Percentiles rank a stretch among this genome's conserved stretches.
These are phyloP conservation scores for Oceanodroma tethys DNA, from an alignment of 2,113 vertebrate species.

Conservation along the genomic window DNA sequence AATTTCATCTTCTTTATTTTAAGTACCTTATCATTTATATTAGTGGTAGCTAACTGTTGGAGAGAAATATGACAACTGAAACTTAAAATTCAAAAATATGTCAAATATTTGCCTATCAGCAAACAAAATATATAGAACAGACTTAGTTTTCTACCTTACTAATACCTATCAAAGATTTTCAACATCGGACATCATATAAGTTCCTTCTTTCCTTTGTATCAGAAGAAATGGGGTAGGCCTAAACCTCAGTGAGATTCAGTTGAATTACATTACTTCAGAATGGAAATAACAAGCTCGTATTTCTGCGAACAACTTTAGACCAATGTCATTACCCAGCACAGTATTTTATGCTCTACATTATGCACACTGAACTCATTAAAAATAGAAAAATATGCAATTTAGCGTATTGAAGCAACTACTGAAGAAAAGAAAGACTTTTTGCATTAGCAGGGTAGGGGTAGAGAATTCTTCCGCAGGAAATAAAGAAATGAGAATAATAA, in stretches of 20 bases:
- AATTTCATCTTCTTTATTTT: not conserved
- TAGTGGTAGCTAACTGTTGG: not conserved
- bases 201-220: not conserved
- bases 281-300: not conserved
- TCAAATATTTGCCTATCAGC: not conserved
- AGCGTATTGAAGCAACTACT: not conserved
- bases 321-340: not conserved
- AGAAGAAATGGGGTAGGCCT: not conserved
- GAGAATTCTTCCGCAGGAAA: not conserved
- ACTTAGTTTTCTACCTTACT: not conserved
- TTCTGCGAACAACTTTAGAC: not conserved
- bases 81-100: not conserved
- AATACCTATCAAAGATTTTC: not conserved
- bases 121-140: not conserved
- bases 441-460: not conserved
- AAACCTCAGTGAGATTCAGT: not conserved
- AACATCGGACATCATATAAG: not conserved
- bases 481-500: not conserved
- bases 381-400: not conserved
- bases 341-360: not conserved
- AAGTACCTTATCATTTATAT: not conserved
- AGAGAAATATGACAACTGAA: not conserved
- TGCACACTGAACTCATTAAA: not conserved
- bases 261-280: not conserved
- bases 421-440: not conserved